A percentile compares a stretch with the other conserved stretches of the same genome.
phyloP scores from a whole-genome alignment of 2,113 vertebrate genomes.

The Scopus umbretta region DNA sequence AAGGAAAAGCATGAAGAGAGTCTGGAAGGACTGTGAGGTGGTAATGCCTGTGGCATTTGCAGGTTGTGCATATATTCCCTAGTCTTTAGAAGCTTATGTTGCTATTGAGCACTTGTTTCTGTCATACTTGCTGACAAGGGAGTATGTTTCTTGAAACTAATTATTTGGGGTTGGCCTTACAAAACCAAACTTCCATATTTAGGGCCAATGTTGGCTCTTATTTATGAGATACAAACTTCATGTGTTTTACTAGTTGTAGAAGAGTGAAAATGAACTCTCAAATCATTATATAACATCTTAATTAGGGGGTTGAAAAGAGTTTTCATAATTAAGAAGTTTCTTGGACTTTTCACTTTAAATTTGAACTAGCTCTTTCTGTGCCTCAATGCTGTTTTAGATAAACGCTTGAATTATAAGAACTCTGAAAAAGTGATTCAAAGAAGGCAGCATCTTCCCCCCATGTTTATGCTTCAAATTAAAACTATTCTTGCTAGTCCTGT shows the following conservation, averaged over 20 bases:
- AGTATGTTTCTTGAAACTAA: not conserved
- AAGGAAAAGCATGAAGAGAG: not conserved
- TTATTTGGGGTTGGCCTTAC: not conserved
- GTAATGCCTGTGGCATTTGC: not conserved
- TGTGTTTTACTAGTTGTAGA: not conserved
- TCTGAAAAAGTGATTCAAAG: not conserved
- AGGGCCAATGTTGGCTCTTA: not conserved
- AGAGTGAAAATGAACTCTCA: not conserved
- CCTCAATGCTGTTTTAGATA: too few relatives aligned
- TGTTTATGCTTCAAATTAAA: not conserved
- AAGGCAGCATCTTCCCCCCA: not conserved
- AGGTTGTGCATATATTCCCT: not conserved
- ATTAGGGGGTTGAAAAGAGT: not conserved
- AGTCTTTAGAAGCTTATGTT: not conserved
- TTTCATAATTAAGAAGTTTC: not conserved
- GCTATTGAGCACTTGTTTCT: not conserved
- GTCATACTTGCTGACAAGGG: not conserved
- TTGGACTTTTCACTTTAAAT: not conserved
- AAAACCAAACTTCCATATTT: not conserved
- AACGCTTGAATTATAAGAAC: not conserved
- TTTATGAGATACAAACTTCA: not conserved
- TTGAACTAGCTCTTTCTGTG: too few relatives aligned
- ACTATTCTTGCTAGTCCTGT: not conserved
- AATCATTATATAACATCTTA: not conserved
- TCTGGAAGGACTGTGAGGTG: not conserved